Conservation (phyloP, 2,113 vertebrate genomes). For the Oriolus oriolus region DNA sequence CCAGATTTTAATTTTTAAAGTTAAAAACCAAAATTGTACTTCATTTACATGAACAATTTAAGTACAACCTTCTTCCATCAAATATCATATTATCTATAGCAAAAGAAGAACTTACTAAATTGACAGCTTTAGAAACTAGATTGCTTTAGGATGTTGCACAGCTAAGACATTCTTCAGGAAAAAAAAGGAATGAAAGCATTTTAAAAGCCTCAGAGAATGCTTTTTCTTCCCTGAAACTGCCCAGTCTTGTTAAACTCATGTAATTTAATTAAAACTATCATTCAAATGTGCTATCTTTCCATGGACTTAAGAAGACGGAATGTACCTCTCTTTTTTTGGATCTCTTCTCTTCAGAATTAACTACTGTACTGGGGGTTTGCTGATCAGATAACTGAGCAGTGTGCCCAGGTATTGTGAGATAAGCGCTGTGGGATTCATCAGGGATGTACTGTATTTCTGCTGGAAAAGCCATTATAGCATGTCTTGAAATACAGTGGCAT, state of each 20-base stretch:
- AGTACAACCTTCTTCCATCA: neutral
- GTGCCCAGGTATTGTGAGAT: neutral
- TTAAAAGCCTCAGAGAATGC: neutral
- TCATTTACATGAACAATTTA: neutral
- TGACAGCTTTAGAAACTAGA: neutral
- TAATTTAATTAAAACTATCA: constrained; percentile 30
- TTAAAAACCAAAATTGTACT: neutral
- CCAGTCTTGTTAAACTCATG: neutral
- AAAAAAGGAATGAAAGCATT: neutral
- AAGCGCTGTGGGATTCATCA: neutral
- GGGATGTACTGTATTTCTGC: neutral
- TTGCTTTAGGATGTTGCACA: neutral
- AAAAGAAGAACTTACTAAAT: neutral
- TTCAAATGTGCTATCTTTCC: neutral
- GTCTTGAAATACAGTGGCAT: neutral
- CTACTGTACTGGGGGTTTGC: neutral
- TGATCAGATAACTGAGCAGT: neutral
- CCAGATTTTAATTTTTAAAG: neutral
- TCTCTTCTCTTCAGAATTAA: neutral
- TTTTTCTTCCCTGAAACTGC: neutral
- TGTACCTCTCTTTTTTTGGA: neutral
- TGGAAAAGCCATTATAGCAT: neutral
- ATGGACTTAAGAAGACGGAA: neutral
- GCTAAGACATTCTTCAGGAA: neutral
- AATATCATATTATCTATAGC: neutral